A percentile compares a stretch with the other conserved stretches of the same genome.
Evolutionary conservation across 1,140 invertebrate species (phyloP).

Genomic region (Procambarus clarkii): DNA sequence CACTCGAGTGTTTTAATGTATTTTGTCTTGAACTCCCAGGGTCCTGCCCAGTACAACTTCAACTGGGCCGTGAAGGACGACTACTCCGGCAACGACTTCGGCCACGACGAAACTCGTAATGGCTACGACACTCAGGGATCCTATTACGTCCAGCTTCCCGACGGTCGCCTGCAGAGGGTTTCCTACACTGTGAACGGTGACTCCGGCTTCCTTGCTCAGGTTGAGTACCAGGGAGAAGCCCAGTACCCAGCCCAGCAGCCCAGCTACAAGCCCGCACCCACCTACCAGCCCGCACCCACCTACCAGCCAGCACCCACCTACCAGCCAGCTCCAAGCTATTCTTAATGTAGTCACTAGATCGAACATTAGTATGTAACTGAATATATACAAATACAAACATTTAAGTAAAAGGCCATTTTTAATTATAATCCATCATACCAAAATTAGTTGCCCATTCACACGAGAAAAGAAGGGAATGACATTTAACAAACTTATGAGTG

Average conservation of each 20-base stretch:
- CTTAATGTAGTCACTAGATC: no score
- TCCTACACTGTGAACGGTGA: neutral
- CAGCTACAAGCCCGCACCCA: neutral
- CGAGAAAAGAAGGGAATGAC: no score
- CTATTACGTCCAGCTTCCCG: neutral
- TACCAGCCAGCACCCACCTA: neutral
- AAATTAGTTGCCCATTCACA: no score
- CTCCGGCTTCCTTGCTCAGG: neutral
- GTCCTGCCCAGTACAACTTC: neutral
- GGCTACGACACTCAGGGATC: constrained; percentile 10
- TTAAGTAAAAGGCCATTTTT: neutral
- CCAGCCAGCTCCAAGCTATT: neutral
- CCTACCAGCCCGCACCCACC: neutral
- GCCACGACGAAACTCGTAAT: neutral
- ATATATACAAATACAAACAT: no score
- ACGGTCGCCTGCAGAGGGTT: neutral
- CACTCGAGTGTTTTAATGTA: neutral
- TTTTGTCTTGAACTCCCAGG: neutral
- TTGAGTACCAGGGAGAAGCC: neutral
- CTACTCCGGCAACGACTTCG: neutral
- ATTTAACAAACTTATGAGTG: no score
- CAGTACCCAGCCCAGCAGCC: neutral
- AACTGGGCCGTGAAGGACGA: neutral
- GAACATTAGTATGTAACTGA: no score
- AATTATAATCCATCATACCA: no score